phyloP scores from a whole-genome alignment of 2,113 vertebrate species.

The Cygnus buccinator region DNA sequence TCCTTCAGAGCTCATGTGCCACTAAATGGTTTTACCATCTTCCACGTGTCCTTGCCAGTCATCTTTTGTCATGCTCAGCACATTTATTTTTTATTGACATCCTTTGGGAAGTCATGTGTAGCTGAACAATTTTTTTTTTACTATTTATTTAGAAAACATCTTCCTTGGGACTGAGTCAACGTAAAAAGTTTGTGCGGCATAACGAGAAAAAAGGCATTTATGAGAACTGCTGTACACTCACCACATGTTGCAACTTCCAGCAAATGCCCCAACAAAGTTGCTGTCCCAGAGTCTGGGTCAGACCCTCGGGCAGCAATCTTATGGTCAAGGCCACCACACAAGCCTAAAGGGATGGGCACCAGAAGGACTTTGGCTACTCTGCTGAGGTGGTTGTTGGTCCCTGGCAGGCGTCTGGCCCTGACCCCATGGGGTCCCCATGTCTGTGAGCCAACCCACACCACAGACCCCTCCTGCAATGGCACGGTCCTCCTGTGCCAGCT shows the following conservation, averaged over 20 bases:
- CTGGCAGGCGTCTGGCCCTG: background rate
- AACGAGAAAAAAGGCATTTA: background rate
- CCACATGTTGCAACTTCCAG: accelerated
- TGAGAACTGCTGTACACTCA: background rate
- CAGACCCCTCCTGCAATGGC: background rate
- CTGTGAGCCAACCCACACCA: background rate
- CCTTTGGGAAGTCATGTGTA: background rate
- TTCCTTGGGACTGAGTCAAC: background rate
- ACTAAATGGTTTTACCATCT: background rate
- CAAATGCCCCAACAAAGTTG: background rate
- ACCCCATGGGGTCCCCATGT: background rate
- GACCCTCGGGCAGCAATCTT: background rate
- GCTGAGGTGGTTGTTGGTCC: background rate
- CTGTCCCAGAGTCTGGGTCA: accelerated
- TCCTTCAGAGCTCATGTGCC: background rate
- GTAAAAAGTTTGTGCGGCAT: background rate
- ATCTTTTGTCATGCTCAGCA: background rate
- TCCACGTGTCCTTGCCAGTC: background rate
- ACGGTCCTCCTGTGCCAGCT: background rate
- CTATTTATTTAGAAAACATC: background rate
- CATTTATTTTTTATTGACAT: background rate
- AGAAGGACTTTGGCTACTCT: background rate
- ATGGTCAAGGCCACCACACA: background rate
- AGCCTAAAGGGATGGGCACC: background rate
- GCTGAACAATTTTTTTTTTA: background rate